These are phyloP conservation scores for Cylloceria caligata DNA, from an alignment of 2,888 invertebrate species.

Conservation along the genomic window DNA sequence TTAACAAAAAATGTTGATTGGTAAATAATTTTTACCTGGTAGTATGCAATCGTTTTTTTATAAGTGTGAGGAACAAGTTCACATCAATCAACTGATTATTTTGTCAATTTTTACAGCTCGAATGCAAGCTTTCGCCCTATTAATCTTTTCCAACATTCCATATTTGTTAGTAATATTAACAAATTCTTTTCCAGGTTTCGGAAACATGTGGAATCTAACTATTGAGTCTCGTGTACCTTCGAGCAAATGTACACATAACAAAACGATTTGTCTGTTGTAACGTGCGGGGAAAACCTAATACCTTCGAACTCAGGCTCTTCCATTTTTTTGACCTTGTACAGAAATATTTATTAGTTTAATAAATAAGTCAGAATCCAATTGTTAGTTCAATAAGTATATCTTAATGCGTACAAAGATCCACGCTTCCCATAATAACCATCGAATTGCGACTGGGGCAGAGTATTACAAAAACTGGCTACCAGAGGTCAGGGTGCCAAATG, in stretches of 20 bases:
- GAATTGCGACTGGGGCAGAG: constrained; percentile 1
- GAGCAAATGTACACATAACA: not conserved
- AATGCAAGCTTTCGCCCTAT: no score
- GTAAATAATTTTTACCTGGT: no score
- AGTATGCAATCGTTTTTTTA: no score
- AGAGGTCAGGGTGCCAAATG: constrained; percentile 2
- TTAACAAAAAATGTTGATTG: no score
- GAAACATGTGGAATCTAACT: not conserved
- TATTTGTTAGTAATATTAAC: no score
- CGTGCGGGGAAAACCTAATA: not conserved
- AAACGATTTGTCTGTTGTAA: not conserved
- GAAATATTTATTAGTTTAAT: not conserved
- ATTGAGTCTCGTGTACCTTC: not conserved
- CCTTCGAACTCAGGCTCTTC: not conserved
- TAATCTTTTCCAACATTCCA: no score
- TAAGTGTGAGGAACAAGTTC: no score
- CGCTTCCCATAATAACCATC: not conserved
- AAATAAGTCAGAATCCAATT: not conserved
- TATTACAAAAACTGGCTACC: not conserved
- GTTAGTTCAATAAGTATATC: not conserved
- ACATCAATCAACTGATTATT: no score
- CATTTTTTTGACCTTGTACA: not conserved
- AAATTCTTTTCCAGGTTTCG: not conserved
- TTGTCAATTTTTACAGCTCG: no score
- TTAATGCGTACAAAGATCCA: not conserved